A percentile compares a stretch with the other conserved stretches of the same genome.
Evolutionary conservation across 92 coral and sea anemone species (phyloP).

Genomic region (Isaurus tuberculatus): DNA sequence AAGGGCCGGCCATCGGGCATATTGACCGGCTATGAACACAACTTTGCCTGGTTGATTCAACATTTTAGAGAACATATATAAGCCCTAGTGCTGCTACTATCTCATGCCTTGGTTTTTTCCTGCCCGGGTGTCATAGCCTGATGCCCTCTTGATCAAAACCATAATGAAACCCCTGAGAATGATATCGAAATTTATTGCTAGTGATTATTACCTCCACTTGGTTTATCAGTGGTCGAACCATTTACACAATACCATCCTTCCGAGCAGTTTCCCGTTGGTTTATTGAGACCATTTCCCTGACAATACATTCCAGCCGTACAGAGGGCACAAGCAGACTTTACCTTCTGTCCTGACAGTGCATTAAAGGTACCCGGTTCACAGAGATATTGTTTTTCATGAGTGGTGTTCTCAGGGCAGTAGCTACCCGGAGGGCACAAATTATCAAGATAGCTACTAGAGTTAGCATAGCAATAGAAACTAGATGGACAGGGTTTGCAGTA

Average conservation of each 20-base stretch:
- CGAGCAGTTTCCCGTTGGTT: constrained; percentile 86
- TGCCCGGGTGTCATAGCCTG: too few relatives aligned
- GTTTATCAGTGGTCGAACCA: constrained; percentile 84
- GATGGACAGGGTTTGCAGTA: constrained; percentile 83
- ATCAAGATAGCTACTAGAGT: constrained; percentile 71
- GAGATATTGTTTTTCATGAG: constrained; percentile 64
- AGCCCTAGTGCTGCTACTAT: too few relatives aligned
- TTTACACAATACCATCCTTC: constrained; percentile 96
- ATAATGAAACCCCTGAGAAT: too few relatives aligned
- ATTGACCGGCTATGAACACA: too few relatives aligned
- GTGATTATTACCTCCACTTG: constrained; percentile 77
- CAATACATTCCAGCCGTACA: constrained; percentile 97
- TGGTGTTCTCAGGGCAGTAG: constrained; percentile 88
- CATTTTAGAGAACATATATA: too few relatives aligned
- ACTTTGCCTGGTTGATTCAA: not conserved
- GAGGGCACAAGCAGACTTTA: constrained; percentile 67
- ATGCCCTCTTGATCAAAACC: too few relatives aligned
- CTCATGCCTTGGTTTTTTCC: too few relatives aligned
- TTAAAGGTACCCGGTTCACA: constrained; percentile 90
- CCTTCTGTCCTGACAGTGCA: constrained; percentile 71
- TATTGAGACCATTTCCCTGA: constrained; percentile 74
- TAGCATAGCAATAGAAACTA: constrained; percentile 79
- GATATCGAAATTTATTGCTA: not conserved
- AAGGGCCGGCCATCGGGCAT: too few relatives aligned
- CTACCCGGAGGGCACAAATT: constrained; percentile 87